Evolutionary conservation across 2,797 vertebrate genomes (phyloP).

Genomic region (Chaenodraco wilsoni): DNA sequence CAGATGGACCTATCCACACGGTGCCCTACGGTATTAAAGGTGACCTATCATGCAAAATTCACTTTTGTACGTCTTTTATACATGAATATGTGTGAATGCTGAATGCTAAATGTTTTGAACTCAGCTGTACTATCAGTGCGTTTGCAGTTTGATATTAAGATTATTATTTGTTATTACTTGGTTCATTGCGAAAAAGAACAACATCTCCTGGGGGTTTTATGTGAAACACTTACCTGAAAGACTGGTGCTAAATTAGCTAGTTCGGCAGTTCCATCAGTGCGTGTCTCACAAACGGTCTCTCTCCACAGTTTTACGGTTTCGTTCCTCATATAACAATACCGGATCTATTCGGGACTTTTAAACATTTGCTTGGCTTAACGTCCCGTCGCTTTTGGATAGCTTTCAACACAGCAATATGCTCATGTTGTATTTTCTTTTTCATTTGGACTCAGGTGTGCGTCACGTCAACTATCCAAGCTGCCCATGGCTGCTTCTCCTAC

Average conservation of each 20-base stretch:
- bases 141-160: neutral
- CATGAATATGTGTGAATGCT: too few relatives aligned
- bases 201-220: neutral
- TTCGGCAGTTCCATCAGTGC: neutral
- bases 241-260: too few relatives aligned
- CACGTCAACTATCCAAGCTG: neutral
- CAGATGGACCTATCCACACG: neutral
- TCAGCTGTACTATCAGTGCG: neutral
- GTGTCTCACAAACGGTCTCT: neutral
- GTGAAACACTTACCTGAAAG: slow-evolving; percentile 3
- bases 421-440: neutral
- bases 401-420: neutral
- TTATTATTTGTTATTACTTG: neutral
- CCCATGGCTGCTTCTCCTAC: neutral
- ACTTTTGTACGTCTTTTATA: too few relatives aligned
- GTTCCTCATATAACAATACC: neutral
- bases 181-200: neutral
- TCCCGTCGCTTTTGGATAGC: neutral
- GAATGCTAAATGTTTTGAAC: neutral
- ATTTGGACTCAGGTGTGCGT: neutral
- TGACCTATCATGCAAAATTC: too few relatives aligned
- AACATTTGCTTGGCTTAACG: neutral
- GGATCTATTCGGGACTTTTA: neutral
- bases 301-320: neutral
- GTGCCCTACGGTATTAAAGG: too few relatives aligned